These are phyloP conservation scores for Rhinichthys klamathensis DNA, from an alignment of 2,113 vertebrate genomes.

Conservation along the genomic window DNA sequence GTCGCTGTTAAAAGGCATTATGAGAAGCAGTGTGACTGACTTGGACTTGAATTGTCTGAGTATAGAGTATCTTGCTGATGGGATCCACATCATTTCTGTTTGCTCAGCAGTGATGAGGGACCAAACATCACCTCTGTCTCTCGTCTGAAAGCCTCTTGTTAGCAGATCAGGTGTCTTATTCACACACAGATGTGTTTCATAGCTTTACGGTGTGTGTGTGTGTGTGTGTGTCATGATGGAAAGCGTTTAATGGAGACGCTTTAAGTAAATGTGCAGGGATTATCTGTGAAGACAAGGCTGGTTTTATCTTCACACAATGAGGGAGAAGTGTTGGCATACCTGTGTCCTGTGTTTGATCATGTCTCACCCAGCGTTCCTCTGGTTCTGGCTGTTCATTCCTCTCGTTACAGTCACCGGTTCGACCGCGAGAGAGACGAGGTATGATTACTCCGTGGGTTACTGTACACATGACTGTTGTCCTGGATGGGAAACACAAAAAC, in stretches of 20 bases:
- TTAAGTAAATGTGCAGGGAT: conserved; percentile 76
- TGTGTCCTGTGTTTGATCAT: conserved; percentile 73
- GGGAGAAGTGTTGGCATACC: conserved; percentile 63
- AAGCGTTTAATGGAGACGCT: conserved; percentile 69
- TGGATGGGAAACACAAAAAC: conserved; percentile 33
- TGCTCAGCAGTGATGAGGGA: too few species aligned
- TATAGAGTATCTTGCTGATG: not conserved
- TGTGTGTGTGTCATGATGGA: conserved; percentile 14
- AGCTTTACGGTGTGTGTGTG: conserved; percentile 9
- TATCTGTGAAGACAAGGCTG: conserved; percentile 74
- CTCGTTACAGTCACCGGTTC: conserved; percentile 62
- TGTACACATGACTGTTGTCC: not conserved
- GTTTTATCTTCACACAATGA: conserved; percentile 66
- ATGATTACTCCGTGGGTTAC: conserved; percentile 1
- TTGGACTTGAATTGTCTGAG: not conserved
- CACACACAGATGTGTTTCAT: conserved; percentile 71
- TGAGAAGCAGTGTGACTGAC: not conserved
- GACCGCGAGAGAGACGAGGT: too few species aligned
- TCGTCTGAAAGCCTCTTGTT: conserved; percentile 51
- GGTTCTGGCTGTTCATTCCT: conserved; percentile 66
- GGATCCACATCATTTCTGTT: not conserved
- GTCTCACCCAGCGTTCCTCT: conserved; percentile 54
- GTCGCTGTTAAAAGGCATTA: not conserved
- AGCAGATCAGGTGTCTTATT: conserved; percentile 36
- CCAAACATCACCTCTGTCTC: not conserved